These are phyloP conservation scores for Dicentrarchus labrax DNA, from an alignment of 2,113 vertebrate species.

Conservation along the genomic window DNA sequence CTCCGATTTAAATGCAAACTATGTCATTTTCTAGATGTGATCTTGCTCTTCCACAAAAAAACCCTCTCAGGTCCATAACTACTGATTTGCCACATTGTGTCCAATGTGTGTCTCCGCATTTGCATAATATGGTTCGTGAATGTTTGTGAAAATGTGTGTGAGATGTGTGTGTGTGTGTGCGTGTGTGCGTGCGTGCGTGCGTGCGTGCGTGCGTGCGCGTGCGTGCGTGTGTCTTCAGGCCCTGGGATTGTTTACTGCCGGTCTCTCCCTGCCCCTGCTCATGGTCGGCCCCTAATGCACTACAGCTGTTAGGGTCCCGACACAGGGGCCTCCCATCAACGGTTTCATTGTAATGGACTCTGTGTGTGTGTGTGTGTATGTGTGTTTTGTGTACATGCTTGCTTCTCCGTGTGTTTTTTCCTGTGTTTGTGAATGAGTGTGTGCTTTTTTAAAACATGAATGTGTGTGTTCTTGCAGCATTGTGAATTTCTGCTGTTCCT, in stretches of 20 bases:
- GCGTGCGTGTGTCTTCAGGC: conserved; percentile 35
- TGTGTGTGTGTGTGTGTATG: conserved; percentile 53
- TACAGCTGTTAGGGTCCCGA: conserved; percentile 88
- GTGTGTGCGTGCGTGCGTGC: background rate
- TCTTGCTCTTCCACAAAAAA: conserved; percentile 56
- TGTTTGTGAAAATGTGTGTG: conserved; percentile 60
- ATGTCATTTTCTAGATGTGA: conserved; percentile 59
- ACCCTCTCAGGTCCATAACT: conserved; percentile 58
- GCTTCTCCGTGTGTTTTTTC: conserved; percentile 4
- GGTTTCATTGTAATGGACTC: conserved; percentile 75
- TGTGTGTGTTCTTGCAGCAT: conserved; percentile 18
- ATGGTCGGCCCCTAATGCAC: conserved; percentile 89
- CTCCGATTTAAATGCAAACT: conserved; percentile 75
- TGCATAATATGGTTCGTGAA: conserved; percentile 55
- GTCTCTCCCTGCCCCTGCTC: conserved; percentile 81
- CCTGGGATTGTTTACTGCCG: conserved; percentile 86
- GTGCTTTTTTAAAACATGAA: conserved; percentile 13
- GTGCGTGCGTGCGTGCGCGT: conserved; percentile 34
- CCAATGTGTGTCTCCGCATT: conserved; percentile 46
- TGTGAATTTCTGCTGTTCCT: conserved; percentile 21
- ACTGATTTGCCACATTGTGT: conserved; percentile 63
- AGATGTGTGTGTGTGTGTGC: conserved; percentile 50
- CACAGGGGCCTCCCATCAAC: conserved; percentile 81
- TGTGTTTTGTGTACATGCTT: conserved; percentile 49
- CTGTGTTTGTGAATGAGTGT: conserved; percentile 43